A percentile compares a stretch with the other conserved stretches of the same genome.
These are phyloP conservation scores for Sminthurinus signatus DNA, from an alignment of 1,140 invertebrate species.

Conservation along the genomic window DNA sequence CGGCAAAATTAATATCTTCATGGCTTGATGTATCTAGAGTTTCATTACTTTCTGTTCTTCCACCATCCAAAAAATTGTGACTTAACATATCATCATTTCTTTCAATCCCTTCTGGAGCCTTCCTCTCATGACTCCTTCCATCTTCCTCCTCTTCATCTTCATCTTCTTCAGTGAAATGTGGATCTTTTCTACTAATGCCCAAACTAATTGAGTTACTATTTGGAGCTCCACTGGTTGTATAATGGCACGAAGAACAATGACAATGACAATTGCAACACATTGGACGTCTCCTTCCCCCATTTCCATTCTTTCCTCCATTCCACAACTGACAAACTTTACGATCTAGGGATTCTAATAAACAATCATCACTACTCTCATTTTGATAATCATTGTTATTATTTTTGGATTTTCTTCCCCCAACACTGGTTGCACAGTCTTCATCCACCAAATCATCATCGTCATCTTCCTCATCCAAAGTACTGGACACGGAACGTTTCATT, in stretches of 20 bases:
- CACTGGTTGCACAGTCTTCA: neutral
- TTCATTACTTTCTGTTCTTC: constrained; percentile 34
- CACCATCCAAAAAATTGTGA: neutral
- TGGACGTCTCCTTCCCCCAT: constrained; percentile 14
- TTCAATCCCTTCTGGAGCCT: neutral
- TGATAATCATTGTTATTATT: constrained; percentile 40
- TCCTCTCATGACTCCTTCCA: constrained; percentile 14
- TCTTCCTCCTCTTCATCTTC: constrained; percentile 33
- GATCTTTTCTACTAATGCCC: constrained; percentile 24
- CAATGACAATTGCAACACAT: constrained; percentile 24
- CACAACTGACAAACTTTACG: constrained; percentile 33
- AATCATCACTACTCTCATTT: constrained; percentile 33
- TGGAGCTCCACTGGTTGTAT: neutral
- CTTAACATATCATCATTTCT: constrained; percentile 10
- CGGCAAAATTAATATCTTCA: constrained; percentile 30
- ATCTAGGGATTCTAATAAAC: constrained; percentile 35
- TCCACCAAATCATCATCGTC: constrained; percentile 34
- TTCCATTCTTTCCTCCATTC: constrained; percentile 22
- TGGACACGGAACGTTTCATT: constrained; percentile 34
- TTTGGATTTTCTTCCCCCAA: neutral
- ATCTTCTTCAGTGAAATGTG: constrained; percentile 32
- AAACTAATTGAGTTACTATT: constrained; percentile 9
- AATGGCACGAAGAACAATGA: neutral
- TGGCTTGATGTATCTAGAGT: constrained; percentile 41
- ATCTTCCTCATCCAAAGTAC: constrained; percentile 38